Evolutionary conservation across 2,113 vertebrate species (phyloP).

Genomic region (Cyprinodon brontotheroides): DNA sequence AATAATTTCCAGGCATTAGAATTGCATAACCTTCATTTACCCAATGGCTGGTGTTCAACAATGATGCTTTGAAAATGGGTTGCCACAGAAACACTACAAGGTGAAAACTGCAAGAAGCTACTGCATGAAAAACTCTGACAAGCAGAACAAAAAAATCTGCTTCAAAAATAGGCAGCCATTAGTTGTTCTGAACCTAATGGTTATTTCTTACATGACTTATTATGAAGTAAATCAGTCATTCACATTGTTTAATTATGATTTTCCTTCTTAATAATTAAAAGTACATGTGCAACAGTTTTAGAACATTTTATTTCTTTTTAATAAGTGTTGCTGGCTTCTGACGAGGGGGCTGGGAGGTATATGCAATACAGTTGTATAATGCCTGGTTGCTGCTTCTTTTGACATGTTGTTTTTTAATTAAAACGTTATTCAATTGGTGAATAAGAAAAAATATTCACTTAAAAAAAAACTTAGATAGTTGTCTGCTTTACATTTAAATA

Average conservation of each 20-base stretch:
- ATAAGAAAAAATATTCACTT: too few species aligned
- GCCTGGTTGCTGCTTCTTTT: too few species aligned
- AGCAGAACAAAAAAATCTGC: slow-evolving; percentile 31
- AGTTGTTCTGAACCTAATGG: slow-evolving; percentile 24
- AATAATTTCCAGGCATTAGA: slow-evolving; percentile 44
- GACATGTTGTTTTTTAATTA: too few species aligned
- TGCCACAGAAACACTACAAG: slow-evolving; percentile 58
- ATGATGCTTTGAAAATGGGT: slow-evolving; percentile 51
- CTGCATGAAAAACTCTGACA: background rate
- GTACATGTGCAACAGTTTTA: background rate
- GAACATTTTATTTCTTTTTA: too few species aligned
- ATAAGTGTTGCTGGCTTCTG: too few species aligned
- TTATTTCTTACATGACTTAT: background rate
- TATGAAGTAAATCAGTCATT: slow-evolving; percentile 26
- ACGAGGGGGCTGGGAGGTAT: too few species aligned
- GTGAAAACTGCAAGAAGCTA: slow-evolving; percentile 15
- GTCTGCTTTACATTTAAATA: too few species aligned
- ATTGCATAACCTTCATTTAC: slow-evolving; percentile 59
- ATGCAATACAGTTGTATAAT: background rate
- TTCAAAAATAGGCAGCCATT: slow-evolving; percentile 17
- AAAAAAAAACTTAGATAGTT: too few species aligned
- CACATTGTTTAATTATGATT: background rate
- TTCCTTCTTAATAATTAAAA: background rate
- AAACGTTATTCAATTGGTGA: too few species aligned
- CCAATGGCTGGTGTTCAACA: slow-evolving; percentile 44